A percentile compares a stretch with the other conserved stretches of the same genome.
phyloP scores from a whole-genome alignment of 2,888 invertebrate species.

The Chromoteleia sp. region DNA sequence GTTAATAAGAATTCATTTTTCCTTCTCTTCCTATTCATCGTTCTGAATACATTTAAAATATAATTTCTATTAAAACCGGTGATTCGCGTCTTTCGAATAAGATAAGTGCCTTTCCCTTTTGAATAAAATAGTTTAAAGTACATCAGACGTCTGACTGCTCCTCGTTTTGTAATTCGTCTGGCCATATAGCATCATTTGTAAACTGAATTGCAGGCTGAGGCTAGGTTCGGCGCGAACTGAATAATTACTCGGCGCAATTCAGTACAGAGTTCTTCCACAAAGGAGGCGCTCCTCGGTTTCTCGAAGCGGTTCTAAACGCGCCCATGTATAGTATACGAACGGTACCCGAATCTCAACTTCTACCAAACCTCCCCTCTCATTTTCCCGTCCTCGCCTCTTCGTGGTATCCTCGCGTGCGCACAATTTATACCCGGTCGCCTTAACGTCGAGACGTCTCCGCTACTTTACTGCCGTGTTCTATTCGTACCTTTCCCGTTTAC shows the following conservation, averaged over 20 bases:
- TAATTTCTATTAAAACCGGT: slow-evolving; percentile 41
- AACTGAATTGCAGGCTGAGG: slow-evolving; percentile 62
- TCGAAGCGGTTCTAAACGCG: slow-evolving; percentile 57
- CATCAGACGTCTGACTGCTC: slow-evolving; percentile 55
- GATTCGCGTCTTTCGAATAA: slow-evolving; percentile 51
- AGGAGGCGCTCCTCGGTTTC: slow-evolving; percentile 55
- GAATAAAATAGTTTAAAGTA: slow-evolving; percentile 54
- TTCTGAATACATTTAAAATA: slow-evolving; percentile 49
- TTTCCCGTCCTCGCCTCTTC: slow-evolving; percentile 51
- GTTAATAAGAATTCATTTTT: slow-evolving; percentile 47
- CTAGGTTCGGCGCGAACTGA: slow-evolving; percentile 63
- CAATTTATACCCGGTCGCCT: slow-evolving; percentile 66
- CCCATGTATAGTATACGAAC: slow-evolving; percentile 52
- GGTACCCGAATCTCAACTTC: slow-evolving; percentile 48
- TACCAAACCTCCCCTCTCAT: slow-evolving; percentile 32
- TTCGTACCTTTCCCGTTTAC: slow-evolving; percentile 55
- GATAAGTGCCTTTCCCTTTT: slow-evolving; percentile 49
- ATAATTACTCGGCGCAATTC: slow-evolving; percentile 66
- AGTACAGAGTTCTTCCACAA: slow-evolving; percentile 63
- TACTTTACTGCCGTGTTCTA: slow-evolving; percentile 54
- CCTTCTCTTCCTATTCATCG: slow-evolving; percentile 24
- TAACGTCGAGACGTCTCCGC: slow-evolving; percentile 61
- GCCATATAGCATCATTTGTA: slow-evolving; percentile 65
- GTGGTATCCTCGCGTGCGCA: slow-evolving; percentile 63
- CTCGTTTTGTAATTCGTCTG: slow-evolving; percentile 58